Evolutionary conservation across 2,888 invertebrate species (phyloP), one percentile per base, ranked within the genome.

Genomic region (Blastobasis lacticolella): DNA sequence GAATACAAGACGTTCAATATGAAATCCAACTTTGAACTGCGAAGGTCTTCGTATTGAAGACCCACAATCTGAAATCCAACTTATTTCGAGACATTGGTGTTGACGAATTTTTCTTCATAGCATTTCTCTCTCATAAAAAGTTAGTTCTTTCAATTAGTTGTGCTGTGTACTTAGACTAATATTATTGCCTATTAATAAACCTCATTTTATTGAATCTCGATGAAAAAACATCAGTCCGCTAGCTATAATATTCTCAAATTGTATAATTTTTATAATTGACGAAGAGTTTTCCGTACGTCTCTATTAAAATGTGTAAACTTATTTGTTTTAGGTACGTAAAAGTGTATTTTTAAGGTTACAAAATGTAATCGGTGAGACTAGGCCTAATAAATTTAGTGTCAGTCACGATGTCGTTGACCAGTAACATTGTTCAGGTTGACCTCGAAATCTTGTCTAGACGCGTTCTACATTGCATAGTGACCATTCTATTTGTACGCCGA

Each of bases 161-260:
- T 87, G 87, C 86, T 81, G 87, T 87, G 86, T 86, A 86, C 76
- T 84, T 87, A 87, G 85, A 69, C 57, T 81, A 78, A 73, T 64
- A 23, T 23, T 78, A 78, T 70, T 73, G 75, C 72, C 73, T 76
- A 23, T 46, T 42, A 50, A 23, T 46, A 46, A 46, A 79, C 81
- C 78, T 82, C 81, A 77, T 73, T 76, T 72, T 73, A 23, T 73
- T 67, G 76, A 81, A 69, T 84, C 84, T 85, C 86, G 71, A 23
- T 23, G 23, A 23, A 23, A 23, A 76, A 63, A 70, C 78, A 78
- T 73, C 86, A 85, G 87, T 86, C 85, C 85, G 87, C 75, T 87
- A 86, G 86, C 63, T 74, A 23, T 23, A 23, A 23, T n/a, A 23
- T 23, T 23, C 2, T 23, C 23, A 23, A 23, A 23, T 23, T 23